A percentile compares a stretch with the other conserved stretches of the same genome.
Conservation (phyloP, 1,140 invertebrate species). For the Probaryconus sp. region DNA sequence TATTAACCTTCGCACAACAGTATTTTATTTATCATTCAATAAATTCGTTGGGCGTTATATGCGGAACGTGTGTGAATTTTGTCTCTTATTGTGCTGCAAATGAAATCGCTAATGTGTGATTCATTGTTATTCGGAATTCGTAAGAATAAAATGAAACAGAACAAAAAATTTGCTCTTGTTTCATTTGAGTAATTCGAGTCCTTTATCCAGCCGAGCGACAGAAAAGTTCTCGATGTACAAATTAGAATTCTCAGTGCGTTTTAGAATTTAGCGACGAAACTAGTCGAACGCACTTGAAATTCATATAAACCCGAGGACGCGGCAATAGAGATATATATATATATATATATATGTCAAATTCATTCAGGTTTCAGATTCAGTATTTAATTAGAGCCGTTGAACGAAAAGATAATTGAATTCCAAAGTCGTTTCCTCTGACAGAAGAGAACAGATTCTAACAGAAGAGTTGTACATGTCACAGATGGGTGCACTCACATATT, state of each 20-base stretch:
- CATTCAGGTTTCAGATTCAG: conserved; percentile 58
- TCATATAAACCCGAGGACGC: conserved; percentile 24
- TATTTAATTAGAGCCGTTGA: conserved; percentile 69
- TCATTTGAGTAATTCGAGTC: conserved; percentile 8
- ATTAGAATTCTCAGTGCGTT: conserved; percentile 20
- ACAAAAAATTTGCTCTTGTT: not conserved
- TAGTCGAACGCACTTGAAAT: conserved; percentile 30
- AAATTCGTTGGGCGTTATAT: conserved; percentile 14
- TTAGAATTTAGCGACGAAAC: conserved; percentile 24
- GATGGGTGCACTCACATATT: conserved; percentile 63
- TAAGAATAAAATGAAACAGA: not conserved
- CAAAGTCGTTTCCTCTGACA: conserved; percentile 60
- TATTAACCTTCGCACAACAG: conserved; percentile 22
- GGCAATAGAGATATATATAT: not conserved
- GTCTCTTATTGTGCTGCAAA: conserved; percentile 18
- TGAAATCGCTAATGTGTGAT: conserved; percentile 17
- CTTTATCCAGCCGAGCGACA: not conserved
- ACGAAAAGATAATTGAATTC: conserved; percentile 72
- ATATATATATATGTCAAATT: conserved; percentile 43
- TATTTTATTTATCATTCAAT: conserved; percentile 29
- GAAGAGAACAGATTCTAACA: conserved; percentile 52
- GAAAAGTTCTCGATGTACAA: not conserved
- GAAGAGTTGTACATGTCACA: conserved; percentile 55
- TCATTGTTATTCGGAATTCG: not conserved
- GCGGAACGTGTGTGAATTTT: too few species aligned